A percentile compares a stretch with the other conserved stretches of the same genome.
These are phyloP conservation scores for Rosalia funebris DNA, from an alignment of 2,888 invertebrate species.

Conservation along the genomic window DNA sequence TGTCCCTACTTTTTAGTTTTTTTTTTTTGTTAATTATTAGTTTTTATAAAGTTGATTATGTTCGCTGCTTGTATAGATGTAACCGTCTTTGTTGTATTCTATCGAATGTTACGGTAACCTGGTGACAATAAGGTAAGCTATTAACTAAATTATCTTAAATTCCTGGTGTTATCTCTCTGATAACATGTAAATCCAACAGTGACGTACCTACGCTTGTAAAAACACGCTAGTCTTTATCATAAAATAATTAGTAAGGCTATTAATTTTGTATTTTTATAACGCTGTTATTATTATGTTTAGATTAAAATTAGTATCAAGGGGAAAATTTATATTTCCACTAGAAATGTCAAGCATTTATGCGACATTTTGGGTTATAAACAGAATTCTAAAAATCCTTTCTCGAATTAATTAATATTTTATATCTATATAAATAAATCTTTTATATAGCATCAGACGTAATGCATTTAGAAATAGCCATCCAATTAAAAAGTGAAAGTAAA, in stretches of 20 bases:
- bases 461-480: too few species aligned
- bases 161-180: constrained; percentile 15
- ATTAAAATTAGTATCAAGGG: neutral
- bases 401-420: too few species aligned
- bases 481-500: too few species aligned
- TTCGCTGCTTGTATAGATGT: too few species aligned
- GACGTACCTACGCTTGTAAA: constrained; percentile 14
- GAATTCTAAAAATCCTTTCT: too few species aligned
- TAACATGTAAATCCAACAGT: constrained; percentile 24
- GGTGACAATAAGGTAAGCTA: constrained; percentile 12
- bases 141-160: constrained; percentile 20
- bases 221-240: constrained; percentile 11
- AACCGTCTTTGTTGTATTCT: too few species aligned
- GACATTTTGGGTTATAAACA: too few species aligned
- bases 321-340: too few species aligned
- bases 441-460: too few species aligned
- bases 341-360: neutral
- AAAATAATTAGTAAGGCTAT: constrained; percentile 9
- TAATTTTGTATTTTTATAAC: constrained; percentile 1
- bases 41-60: neutral
- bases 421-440: too few species aligned
- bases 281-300: neutral
- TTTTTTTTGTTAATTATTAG: neutral
- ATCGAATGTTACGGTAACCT: constrained; percentile 1
- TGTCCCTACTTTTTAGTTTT: constrained; percentile 12